Percentiles rank a stretch among this genome's conserved stretches.
Evolutionary conservation across 2,888 invertebrate genomes (phyloP).

Genomic region (Orthosia gothica): DNA sequence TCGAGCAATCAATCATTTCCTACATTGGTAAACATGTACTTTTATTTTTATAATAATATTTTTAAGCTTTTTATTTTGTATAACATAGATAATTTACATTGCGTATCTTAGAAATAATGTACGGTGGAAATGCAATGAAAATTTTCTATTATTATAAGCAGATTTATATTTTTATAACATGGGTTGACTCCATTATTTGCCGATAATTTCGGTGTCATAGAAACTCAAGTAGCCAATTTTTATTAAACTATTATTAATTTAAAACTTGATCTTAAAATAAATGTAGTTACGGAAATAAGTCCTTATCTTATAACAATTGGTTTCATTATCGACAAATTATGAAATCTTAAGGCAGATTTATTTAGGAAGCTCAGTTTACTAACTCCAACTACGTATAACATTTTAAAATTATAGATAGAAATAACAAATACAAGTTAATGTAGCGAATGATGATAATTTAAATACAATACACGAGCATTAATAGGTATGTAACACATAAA

Average conservation of each 20-base stretch:
- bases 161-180: conserved; percentile 31
- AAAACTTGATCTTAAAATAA: background rate
- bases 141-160: conserved; percentile 33
- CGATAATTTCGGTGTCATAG: conserved; percentile 29
- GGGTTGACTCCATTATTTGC: conserved; percentile 29
- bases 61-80: conserved; percentile 45
- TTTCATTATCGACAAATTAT: conserved; percentile 50
- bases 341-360: conserved; percentile 39
- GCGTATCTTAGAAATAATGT: conserved; percentile 11
- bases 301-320: background rate
- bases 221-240: background rate
- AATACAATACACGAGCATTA: conserved; percentile 23
- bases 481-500: conserved; percentile 24
- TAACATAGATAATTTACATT: conserved; percentile 49
- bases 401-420: conserved; percentile 7
- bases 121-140: conserved; percentile 20
- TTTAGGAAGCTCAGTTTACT: conserved; percentile 57
- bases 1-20: conserved; percentile 61
- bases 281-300: background rate
- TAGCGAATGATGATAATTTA: conserved; percentile 37
- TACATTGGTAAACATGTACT: conserved; percentile 55
- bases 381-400: conserved; percentile 17
- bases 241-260: background rate
- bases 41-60: conserved; percentile 43
- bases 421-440: conserved; percentile 48